Evolutionary conservation across 2,797 vertebrate species (phyloP).

Genomic region (Aulostomus chinensis): DNA sequence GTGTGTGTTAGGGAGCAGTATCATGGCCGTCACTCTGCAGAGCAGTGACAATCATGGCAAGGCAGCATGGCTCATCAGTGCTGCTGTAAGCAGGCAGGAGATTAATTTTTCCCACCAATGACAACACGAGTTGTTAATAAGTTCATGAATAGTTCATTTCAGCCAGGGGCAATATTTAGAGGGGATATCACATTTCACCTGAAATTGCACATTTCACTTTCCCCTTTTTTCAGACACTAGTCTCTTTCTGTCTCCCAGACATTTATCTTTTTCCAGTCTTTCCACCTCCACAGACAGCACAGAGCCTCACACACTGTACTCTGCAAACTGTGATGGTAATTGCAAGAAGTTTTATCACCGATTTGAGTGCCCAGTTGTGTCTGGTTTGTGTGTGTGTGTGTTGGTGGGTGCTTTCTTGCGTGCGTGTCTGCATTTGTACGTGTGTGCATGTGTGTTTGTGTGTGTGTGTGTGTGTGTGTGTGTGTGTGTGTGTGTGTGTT

Average conservation of each 20-base stretch:
- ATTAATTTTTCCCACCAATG: constrained; percentile 56
- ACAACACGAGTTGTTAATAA: constrained; percentile 57
- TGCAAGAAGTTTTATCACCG: constrained; percentile 23
- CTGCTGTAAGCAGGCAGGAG: constrained; percentile 59
- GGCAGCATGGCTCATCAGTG: constrained; percentile 28
- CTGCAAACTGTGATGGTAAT: constrained; percentile 37
- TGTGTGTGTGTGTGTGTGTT: background rate
- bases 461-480: background rate
- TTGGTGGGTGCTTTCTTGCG: too few relatives aligned
- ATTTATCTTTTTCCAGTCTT: constrained; percentile 12
- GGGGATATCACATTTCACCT: constrained; percentile 30
- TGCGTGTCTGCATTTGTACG: background rate
- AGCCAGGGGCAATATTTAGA: constrained; percentile 7
- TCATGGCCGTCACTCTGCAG: constrained; percentile 41
- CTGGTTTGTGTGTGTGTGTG: constrained; percentile 5
- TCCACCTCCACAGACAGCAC: constrained; percentile 8
- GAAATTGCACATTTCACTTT: constrained; percentile 15
- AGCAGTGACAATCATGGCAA: constrained; percentile 23
- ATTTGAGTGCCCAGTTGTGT: constrained; percentile 37
- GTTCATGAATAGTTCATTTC: constrained; percentile 40
- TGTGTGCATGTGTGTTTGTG: background rate
- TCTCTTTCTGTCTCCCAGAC: constrained; percentile 5
- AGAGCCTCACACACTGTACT: constrained; percentile 20
- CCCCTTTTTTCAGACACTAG: constrained; percentile 29
- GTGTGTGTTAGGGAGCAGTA: constrained; percentile 28